Evolutionary conservation across 2,797 vertebrate genomes (phyloP).

Genomic region (Rhinatrema bivittatum): DNA sequence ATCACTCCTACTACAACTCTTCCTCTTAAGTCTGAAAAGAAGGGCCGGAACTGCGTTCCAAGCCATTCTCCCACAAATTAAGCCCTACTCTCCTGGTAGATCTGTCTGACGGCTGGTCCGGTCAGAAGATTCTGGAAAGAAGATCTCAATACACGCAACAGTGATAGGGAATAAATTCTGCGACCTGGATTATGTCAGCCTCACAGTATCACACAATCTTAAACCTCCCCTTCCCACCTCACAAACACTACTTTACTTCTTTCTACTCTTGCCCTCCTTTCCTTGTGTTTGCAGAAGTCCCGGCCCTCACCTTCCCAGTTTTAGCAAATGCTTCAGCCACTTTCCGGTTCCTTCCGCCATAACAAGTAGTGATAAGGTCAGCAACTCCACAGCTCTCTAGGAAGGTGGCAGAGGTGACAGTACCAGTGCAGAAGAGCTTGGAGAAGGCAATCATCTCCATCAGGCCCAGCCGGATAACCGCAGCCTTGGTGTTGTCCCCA

Average conservation of each 20-base stretch:
- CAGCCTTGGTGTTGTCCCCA: constrained; percentile 94
- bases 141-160: no score
- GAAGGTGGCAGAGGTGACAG: constrained; percentile 74
- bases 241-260: not conserved
- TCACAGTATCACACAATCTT: no score
- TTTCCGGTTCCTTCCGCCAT: constrained; percentile 89
- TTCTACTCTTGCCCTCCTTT: not conserved
- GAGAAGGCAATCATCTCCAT: constrained; percentile 95
- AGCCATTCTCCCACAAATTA: no score
- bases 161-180: no score
- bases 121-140: no score
- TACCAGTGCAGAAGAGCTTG: constrained; percentile 77
- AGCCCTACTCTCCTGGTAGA: no score
- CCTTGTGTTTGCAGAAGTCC: not conserved
- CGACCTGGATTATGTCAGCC: no score
- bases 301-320: constrained; percentile 60
- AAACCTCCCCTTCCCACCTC: not conserved
- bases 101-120: no score
- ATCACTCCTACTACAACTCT: no score
- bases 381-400: constrained; percentile 93
- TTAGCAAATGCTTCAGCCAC: constrained; percentile 85
- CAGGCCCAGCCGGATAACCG: constrained; percentile 88
- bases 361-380: constrained; percentile 96
- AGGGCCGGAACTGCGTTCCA: no score
- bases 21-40: no score